phyloP scores from a whole-genome alignment of 1,140 invertebrate species.

The Orussus abietinus region DNA sequence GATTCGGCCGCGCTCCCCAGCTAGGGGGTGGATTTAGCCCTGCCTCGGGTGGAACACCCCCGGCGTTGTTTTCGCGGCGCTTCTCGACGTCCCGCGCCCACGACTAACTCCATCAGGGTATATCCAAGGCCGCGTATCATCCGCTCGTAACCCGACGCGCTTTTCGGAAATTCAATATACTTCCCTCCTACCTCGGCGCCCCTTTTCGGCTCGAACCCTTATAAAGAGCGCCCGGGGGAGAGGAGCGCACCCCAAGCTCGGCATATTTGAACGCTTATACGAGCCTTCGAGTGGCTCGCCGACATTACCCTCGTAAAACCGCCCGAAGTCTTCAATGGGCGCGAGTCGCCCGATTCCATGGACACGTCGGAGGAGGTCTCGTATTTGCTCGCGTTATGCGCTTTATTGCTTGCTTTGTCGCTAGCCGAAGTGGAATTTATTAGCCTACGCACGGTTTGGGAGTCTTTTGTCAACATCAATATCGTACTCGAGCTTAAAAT shows the following conservation, averaged over 20 bases:
- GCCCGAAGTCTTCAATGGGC: no score
- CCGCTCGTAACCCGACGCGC: constrained; percentile 38
- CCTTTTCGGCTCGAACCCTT: neutral
- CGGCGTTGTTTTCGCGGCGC: constrained; percentile 29
- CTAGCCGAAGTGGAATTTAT: no score
- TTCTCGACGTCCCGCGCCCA: constrained; percentile 14
- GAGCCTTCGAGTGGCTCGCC: constrained; percentile 15
- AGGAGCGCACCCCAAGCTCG: constrained; percentile 7
- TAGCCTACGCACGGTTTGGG: no score
- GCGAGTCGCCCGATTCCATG: no score
- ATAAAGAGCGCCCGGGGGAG: constrained; percentile 24
- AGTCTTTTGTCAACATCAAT: no score
- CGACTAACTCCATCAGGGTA: constrained; percentile 20
- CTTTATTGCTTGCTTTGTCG: no score
- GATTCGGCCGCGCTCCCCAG: constrained; percentile 19
- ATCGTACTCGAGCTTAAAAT: no score
- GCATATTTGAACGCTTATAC: constrained; percentile 32
- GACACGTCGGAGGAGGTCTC: no score
- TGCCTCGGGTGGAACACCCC: constrained; percentile 5
- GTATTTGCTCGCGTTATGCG: no score
- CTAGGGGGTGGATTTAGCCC: no score
- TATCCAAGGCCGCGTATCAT: constrained; percentile 27
- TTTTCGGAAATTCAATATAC: constrained; percentile 48
- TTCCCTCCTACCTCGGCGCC: constrained; percentile 11
- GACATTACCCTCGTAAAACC: no score